These are phyloP conservation scores for Empis livida DNA, from an alignment of 2,888 invertebrate genomes.

Conservation along the genomic window DNA sequence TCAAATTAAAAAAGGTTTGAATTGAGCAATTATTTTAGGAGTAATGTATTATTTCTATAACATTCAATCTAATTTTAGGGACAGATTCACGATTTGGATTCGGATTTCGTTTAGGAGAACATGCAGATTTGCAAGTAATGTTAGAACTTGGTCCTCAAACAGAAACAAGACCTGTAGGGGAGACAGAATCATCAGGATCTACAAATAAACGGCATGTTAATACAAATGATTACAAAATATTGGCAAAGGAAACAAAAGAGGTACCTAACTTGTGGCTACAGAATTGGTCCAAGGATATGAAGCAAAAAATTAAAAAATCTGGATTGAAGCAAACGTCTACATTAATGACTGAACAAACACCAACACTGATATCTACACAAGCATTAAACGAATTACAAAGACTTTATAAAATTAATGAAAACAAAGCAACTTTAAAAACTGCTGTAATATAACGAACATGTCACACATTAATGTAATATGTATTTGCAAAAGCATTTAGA, in stretches of 20 bases:
- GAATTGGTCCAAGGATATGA: constrained; percentile 47
- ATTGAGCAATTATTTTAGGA: no score
- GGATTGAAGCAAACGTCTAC: constrained; percentile 5
- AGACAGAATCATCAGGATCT: constrained; percentile 24
- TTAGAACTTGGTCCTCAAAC: constrained; percentile 67
- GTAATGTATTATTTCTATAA: no score
- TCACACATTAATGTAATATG: no score
- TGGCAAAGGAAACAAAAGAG: constrained; percentile 25
- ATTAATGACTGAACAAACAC: constrained; percentile 3
- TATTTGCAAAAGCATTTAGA: no score
- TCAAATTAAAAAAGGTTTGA: constrained; percentile 65
- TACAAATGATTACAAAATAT: constrained; percentile 17
- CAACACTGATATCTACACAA: no score
- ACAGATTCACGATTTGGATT: constrained; percentile 68
- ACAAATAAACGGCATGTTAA: constrained; percentile 31
- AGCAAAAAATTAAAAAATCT: constrained; percentile 17
- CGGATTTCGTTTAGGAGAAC: constrained; percentile 66
- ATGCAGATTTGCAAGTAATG: constrained; percentile 68
- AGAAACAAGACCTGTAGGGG: constrained; percentile 54
- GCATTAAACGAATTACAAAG: no score
- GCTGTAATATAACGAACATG: no score
- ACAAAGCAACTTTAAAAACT: no score
- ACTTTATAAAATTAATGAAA: no score
- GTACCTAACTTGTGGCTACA: constrained; percentile 45
- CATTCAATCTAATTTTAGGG: constrained; percentile 38